Conservation (phyloP, 2,888 invertebrate species). For the Tuta absoluta region DNA sequence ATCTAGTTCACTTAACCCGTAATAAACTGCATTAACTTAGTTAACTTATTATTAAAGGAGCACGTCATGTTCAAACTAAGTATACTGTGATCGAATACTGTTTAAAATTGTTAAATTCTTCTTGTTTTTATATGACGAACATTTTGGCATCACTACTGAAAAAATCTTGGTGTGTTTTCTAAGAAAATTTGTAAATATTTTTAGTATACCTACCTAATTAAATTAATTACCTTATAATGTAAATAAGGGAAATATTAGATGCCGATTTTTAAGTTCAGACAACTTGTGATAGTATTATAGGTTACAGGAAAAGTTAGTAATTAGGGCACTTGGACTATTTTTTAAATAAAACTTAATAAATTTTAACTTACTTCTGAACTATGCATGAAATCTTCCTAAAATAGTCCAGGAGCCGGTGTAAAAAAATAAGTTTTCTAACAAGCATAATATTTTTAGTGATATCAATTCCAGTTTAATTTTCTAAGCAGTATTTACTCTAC, state of each 20-base stretch:
- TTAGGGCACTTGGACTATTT: not conserved
- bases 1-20: too few species aligned
- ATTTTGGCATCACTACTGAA: constrained; percentile 28
- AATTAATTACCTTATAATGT: too few species aligned
- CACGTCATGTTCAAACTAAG: constrained; percentile 17
- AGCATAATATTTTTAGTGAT: constrained; percentile 13
- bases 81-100: constrained; percentile 24
- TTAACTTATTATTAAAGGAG: constrained; percentile 14
- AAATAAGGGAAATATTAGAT: constrained; percentile 7
- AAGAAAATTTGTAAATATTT: constrained; percentile 30
- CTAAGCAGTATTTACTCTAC: constrained; percentile 66
- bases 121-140: constrained; percentile 9
- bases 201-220: not conserved
- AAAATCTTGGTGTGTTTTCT: constrained; percentile 34
- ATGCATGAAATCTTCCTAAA: not conserved
- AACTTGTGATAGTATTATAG: constrained; percentile 63
- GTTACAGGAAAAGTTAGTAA: constrained; percentile 1
- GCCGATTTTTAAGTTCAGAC: constrained; percentile 38
- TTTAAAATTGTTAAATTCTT: constrained; percentile 25
- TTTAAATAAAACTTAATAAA: not conserved
- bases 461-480: constrained; percentile 52
- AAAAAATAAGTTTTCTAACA: not conserved
- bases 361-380: not conserved
- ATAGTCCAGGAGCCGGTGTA: not conserved
- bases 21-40: not conserved